These are phyloP conservation scores for Pterostichus madidus DNA, from an alignment of 2,888 invertebrate species.

Conservation along the genomic window DNA sequence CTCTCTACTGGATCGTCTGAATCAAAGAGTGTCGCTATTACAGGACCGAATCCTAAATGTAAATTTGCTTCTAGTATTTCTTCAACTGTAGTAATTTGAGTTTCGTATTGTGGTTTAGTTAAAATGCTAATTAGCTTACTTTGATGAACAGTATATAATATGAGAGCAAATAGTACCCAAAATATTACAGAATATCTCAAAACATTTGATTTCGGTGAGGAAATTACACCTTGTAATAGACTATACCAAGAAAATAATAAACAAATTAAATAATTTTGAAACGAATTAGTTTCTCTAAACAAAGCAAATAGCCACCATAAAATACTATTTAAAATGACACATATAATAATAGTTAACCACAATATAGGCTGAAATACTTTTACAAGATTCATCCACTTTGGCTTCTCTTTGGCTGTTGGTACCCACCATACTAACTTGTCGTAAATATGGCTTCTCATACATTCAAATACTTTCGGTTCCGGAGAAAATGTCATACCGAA, in stretches of 20 bases:
- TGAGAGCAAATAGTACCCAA: constrained; percentile 46
- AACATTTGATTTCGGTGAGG: neutral
- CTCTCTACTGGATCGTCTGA: neutral
- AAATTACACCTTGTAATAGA: constrained; percentile 5
- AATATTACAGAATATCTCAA: neutral
- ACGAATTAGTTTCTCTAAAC: no score
- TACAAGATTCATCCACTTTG: constrained; percentile 61
- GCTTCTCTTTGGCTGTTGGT: constrained; percentile 44
- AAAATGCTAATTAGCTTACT: constrained; percentile 47
- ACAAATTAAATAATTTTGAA: neutral
- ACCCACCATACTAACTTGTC: constrained; percentile 59
- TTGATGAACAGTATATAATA: constrained; percentile 50
- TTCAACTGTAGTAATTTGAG: constrained; percentile 49
- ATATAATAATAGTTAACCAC: constrained; percentile 22
- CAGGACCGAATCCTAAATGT: constrained; percentile 19
- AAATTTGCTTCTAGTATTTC: constrained; percentile 40
- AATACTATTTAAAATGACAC: neutral
- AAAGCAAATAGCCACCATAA: constrained; percentile 8
- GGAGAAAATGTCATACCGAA: constrained; percentile 45
- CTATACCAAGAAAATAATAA: constrained; percentile 8
- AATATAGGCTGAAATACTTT: constrained; percentile 51
- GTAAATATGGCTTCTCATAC: constrained; percentile 38
- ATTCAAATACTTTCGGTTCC: constrained; percentile 38
- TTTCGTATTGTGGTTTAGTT: constrained; percentile 58
- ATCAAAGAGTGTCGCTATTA: constrained; percentile 28